Evolutionary conservation across 2,797 vertebrate species (phyloP).

Genomic region (Epinephelus awoara): DNA sequence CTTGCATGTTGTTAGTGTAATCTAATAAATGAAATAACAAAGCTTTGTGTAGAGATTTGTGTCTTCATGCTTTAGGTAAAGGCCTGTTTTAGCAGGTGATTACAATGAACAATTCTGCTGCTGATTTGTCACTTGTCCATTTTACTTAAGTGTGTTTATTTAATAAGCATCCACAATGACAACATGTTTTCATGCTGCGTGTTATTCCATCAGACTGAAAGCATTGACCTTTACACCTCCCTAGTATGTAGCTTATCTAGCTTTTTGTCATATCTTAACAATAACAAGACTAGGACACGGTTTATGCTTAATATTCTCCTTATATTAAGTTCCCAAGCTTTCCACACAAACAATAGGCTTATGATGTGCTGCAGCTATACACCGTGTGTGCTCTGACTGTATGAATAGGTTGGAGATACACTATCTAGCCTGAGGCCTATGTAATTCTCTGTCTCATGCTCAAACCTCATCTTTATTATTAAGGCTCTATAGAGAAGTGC

Average conservation of each 20-base stretch:
- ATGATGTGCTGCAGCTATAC: conserved; percentile 12
- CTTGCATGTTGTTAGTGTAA: background rate
- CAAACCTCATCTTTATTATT: conserved; percentile 49
- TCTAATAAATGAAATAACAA: background rate
- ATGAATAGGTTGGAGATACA: conserved; percentile 32
- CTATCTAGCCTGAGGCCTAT: conserved; percentile 23
- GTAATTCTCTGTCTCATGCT: conserved; percentile 37
- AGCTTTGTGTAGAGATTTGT: background rate
- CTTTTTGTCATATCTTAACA: conserved; percentile 12
- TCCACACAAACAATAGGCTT: conserved; percentile 27
- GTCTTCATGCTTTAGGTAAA: no score
- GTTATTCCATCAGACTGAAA: conserved; percentile 30
- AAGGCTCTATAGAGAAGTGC: conserved; percentile 38
- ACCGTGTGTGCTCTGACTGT: conserved; percentile 34
- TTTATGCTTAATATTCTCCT: conserved; percentile 22
- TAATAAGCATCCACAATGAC: conserved; percentile 4
- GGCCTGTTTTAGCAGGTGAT: background rate
- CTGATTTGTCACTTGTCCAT: background rate
- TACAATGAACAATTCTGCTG: background rate
- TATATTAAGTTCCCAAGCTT: conserved; percentile 32
- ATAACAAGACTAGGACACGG: background rate
- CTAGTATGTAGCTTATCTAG: background rate
- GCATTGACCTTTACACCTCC: conserved; percentile 27
- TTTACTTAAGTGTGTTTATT: conserved; percentile 2
- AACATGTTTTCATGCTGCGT: conserved; percentile 1